Percentiles rank a stretch among this genome's conserved stretches.
Evolutionary conservation across 2,888 invertebrate genomes (phyloP).

Genomic region (Oscheius myriophilus): DNA sequence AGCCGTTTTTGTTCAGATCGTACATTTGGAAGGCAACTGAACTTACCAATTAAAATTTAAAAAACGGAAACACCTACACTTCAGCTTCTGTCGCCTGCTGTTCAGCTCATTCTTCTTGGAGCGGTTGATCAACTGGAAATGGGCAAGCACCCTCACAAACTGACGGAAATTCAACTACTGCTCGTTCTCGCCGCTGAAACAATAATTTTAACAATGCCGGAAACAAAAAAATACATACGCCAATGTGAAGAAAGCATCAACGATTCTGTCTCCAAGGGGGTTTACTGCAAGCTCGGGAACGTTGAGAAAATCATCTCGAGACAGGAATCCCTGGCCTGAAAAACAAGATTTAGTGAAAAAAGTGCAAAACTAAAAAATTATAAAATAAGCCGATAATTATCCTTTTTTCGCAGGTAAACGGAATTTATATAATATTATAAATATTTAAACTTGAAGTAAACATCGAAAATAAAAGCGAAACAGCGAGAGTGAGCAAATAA

Average conservation of each 20-base stretch:
- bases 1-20: slow-evolving; percentile 94
- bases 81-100: slow-evolving; percentile 90
- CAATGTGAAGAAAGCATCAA: slow-evolving; percentile 57
- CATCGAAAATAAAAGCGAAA: too few relatives aligned
- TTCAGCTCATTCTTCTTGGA: slow-evolving; percentile 89
- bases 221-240: slow-evolving; percentile 39
- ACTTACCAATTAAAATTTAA: slow-evolving; percentile 16
- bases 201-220: not conserved
- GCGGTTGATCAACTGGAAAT: slow-evolving; percentile 92
- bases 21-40: slow-evolving; percentile 99
- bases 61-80: slow-evolving; percentile 77
- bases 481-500: too few relatives aligned
- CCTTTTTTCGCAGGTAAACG: too few relatives aligned
- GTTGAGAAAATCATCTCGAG: slow-evolving; percentile 93
- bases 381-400: too few relatives aligned
- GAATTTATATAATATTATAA: too few relatives aligned
- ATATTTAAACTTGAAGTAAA: too few relatives aligned
- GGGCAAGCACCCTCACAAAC: slow-evolving; percentile 93
- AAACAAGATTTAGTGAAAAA: too few relatives aligned
- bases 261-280: slow-evolving; percentile 92
- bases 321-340: slow-evolving; percentile 81
- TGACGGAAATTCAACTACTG: slow-evolving; percentile 96
- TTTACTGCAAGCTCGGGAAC: slow-evolving; percentile 99
- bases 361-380: too few relatives aligned
- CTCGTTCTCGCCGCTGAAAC: slow-evolving; percentile 76